Evolutionary conservation across 2,888 invertebrate species (phyloP).

Genomic region (Coleophora flavipennella): DNA sequence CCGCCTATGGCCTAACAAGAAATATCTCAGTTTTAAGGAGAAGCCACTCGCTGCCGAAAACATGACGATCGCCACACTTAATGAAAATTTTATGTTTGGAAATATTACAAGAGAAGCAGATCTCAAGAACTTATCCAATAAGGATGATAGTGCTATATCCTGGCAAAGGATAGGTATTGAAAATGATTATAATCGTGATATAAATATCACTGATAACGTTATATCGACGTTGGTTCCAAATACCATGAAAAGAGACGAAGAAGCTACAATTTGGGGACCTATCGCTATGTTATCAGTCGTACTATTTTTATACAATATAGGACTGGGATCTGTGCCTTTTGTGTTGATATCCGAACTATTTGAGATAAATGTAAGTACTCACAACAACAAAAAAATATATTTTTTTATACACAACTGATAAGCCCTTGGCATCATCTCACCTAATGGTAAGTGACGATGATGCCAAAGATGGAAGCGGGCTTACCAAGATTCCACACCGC

Average conservation of each 20-base stretch:
- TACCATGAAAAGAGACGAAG: constrained; percentile 19
- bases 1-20: constrained; percentile 38
- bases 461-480: too few relatives aligned
- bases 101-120: neutral
- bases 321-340: constrained; percentile 63
- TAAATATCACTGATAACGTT: constrained; percentile 21
- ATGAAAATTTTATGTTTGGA: neutral
- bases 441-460: too few relatives aligned
- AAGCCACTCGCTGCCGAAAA: constrained; percentile 18
- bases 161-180: constrained; percentile 25
- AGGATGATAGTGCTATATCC: constrained; percentile 17
- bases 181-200: constrained; percentile 10
- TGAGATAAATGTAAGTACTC: constrained; percentile 52
- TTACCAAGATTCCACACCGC: too few relatives aligned
- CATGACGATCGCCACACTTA: constrained; percentile 2
- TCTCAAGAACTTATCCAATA: constrained; percentile 21
- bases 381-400: too few relatives aligned
- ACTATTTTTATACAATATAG: constrained; percentile 58
- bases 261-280: constrained; percentile 43
- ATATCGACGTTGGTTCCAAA: constrained; percentile 23
- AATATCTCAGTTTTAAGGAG: constrained; percentile 26
- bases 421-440: too few relatives aligned
- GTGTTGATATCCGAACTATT: constrained; percentile 59
- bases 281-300: constrained; percentile 48
- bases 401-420: too few relatives aligned